These are phyloP conservation scores for Heteractis magnifica DNA, from an alignment of 92 coral and sea anemone genomes.

Conservation along the genomic window DNA sequence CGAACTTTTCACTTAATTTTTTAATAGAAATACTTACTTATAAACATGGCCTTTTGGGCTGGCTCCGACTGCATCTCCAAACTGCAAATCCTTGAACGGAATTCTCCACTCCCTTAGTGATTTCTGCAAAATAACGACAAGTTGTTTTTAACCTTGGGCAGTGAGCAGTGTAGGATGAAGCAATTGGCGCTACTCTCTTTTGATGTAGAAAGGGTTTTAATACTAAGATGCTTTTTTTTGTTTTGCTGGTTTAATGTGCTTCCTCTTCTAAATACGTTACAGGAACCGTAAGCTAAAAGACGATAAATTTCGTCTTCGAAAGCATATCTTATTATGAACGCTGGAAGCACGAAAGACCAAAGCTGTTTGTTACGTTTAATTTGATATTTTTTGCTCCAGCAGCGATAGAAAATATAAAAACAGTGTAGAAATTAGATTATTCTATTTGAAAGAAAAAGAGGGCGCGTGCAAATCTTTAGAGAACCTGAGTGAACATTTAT, in stretches of 20 bases:
- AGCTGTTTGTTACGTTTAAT: background rate
- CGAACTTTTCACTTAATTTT: background rate
- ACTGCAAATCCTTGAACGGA: conserved; percentile 83
- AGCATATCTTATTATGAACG: background rate
- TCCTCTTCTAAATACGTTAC: background rate
- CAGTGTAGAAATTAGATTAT: background rate
- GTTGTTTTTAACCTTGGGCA: background rate
- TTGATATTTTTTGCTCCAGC: background rate
- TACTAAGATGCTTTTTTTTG: too few relatives aligned
- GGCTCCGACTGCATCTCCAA: conserved; percentile 83
- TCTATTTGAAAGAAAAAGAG: background rate
- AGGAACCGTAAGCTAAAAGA: background rate
- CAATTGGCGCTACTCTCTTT: too few relatives aligned
- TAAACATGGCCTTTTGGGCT: conserved; percentile 81
- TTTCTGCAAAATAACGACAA: conserved; percentile 40
- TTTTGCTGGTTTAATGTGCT: background rate
- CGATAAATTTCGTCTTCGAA: background rate
- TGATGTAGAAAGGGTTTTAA: too few relatives aligned
- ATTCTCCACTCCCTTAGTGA: conserved; percentile 89
- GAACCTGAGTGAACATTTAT: background rate
- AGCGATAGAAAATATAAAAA: background rate
- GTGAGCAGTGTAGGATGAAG: too few relatives aligned
- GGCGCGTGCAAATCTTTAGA: background rate
- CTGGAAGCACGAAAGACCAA: background rate
- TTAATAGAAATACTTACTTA: conserved; percentile 11